These are phyloP conservation scores for Phoxinus dragarum DNA, from an alignment of 2,797 vertebrate species.

Conservation along the genomic window DNA sequence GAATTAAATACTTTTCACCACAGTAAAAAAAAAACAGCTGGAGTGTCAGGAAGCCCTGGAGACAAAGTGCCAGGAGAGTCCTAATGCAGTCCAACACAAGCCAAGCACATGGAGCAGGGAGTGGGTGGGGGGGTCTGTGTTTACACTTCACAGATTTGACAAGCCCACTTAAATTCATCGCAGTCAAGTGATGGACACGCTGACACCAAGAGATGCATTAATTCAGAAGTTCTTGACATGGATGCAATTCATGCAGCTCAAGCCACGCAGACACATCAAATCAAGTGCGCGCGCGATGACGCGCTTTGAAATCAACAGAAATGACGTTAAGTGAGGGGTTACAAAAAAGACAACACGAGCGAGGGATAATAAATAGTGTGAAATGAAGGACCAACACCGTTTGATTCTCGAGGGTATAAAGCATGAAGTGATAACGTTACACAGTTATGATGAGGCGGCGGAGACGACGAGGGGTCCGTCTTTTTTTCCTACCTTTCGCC, in stretches of 20 bases:
- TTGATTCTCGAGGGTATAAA: constrained; percentile 57
- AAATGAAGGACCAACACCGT: constrained; percentile 40
- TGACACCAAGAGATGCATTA: constrained; percentile 4
- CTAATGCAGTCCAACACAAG: constrained; percentile 47
- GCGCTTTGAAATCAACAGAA: constrained; percentile 36
- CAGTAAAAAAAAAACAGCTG: constrained; percentile 25
- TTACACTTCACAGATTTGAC: constrained; percentile 48
- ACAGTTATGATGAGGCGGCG: constrained; percentile 31
- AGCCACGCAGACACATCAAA: constrained; percentile 32
- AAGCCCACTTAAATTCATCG: constrained; percentile 21
- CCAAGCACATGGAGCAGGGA: constrained; percentile 51
- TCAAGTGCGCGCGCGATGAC: constrained; percentile 24
- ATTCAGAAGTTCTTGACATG: constrained; percentile 23
- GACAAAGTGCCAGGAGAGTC: constrained; percentile 25
- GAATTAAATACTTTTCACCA: not conserved
- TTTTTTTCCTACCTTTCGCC: constrained; percentile 85
- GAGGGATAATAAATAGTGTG: constrained; percentile 75
- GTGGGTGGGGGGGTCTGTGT: constrained; percentile 44
- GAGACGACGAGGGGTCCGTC: constrained; percentile 31
- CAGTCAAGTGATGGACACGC: constrained; percentile 29
- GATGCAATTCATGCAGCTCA: constrained; percentile 43
- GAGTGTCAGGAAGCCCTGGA: constrained; percentile 22
- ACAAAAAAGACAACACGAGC: constrained; percentile 54
- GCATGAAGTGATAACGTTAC: not conserved
- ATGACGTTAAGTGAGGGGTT: constrained; percentile 44